phyloP scores from a whole-genome alignment of 30 jellyfish, hydroid and myxozoan genomes.

The Pseudorhiza aurosa region DNA sequence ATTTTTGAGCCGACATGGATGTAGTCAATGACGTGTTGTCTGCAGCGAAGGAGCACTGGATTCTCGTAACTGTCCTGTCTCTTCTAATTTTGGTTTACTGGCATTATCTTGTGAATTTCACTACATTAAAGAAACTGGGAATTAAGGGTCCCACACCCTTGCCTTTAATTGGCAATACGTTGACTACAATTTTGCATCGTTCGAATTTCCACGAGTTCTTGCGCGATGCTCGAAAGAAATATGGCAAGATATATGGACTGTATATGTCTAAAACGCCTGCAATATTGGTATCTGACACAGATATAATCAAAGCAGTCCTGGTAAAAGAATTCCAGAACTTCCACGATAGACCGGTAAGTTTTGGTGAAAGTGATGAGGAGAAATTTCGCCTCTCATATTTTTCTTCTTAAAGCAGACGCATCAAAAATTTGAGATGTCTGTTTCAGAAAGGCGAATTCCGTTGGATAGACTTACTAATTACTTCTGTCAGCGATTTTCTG shows the following conservation, averaged over 20 bases:
- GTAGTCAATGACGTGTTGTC: not conserved
- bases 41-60: conserved; percentile 51
- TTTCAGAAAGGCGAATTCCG: too few relatives aligned
- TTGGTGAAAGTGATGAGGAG: not conserved
- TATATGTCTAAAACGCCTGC: conserved; percentile 25
- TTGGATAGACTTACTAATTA: too few relatives aligned
- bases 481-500: too few relatives aligned
- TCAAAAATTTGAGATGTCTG: too few relatives aligned
- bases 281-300: conserved; percentile 51
- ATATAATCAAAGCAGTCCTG: conserved; percentile 22
- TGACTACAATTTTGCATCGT: not conserved
- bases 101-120: conserved; percentile 24
- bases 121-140: conserved; percentile 34
- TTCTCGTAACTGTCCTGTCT: not conserved
- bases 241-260: conserved; percentile 43
- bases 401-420: not conserved
- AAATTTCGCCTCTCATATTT: not conserved
- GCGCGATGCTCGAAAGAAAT: conserved; percentile 1
- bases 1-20: conserved; percentile 15
- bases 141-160: conserved; percentile 50
- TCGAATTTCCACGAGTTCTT: conserved; percentile 6
- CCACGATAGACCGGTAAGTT: conserved; percentile 56
- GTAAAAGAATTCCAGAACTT: conserved; percentile 62
- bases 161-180: conserved; percentile 42
- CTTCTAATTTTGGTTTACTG: conserved; percentile 10